Conservation (phyloP, 2,888 invertebrate genomes). For the Lacanobia wlatinum region DNA sequence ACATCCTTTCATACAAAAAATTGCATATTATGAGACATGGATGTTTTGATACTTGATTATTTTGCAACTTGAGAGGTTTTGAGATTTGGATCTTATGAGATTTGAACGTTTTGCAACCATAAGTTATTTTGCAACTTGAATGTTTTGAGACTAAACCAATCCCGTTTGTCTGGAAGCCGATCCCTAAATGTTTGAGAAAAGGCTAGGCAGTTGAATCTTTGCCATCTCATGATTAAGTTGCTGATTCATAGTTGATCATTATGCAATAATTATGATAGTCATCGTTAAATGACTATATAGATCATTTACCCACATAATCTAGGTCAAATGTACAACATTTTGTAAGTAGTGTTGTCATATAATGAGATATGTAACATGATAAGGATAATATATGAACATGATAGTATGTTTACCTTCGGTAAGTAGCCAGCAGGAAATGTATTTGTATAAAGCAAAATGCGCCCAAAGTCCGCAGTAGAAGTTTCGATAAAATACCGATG, state of each 20-base stretch:
- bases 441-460: slow-evolving; percentile 96
- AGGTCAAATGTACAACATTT: slow-evolving; percentile 28
- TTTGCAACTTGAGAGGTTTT: too few species aligned
- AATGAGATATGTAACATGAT: slow-evolving; percentile 45
- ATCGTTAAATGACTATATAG: slow-evolving; percentile 2
- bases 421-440: slow-evolving; percentile 98
- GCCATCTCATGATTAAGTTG: not conserved
- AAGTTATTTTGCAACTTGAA: too few species aligned
- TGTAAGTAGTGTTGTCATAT: slow-evolving; percentile 7
- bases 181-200: too few species aligned
- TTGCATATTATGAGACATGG: too few species aligned
- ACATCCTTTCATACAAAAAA: too few species aligned
- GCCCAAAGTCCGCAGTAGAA: slow-evolving; percentile 95
- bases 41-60: too few species aligned
- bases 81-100: too few species aligned
- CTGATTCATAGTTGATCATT: not conserved
- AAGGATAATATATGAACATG: slow-evolving; percentile 38
- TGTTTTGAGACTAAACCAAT: too few species aligned
- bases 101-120: too few species aligned
- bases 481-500: slow-evolving; percentile 91
- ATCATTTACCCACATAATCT: slow-evolving; percentile 17
- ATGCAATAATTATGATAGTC: slow-evolving; percentile 9
- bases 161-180: too few species aligned
- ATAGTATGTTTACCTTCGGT: slow-evolving; percentile 93
- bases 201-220: not conserved